Evolutionary conservation across 2,797 vertebrate species (phyloP).

Genomic region (Sebastes wilsoni): DNA sequence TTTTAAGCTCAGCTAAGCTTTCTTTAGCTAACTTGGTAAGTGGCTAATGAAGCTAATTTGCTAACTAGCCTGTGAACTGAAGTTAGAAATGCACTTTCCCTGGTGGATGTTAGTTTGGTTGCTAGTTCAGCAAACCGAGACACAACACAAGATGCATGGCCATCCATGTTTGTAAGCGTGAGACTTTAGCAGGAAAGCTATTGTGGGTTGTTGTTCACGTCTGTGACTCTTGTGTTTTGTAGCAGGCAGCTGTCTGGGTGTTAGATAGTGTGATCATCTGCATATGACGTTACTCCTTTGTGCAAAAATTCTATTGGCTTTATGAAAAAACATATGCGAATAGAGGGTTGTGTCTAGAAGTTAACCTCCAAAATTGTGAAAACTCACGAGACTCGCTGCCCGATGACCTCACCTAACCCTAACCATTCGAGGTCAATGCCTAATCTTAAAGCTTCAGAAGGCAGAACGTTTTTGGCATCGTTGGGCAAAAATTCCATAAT

Average conservation of each 20-base stretch:
- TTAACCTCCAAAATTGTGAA: no score
- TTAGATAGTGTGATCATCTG: neutral
- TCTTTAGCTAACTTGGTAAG: neutral
- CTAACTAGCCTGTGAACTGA: neutral
- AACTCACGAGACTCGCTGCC: no score
- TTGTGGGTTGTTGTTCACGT: neutral
- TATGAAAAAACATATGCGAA: neutral
- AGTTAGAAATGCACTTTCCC: neutral
- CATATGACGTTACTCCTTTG: neutral
- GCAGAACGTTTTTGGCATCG: no score
- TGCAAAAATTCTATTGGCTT: neutral
- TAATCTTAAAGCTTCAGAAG: no score
- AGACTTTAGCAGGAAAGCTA: neutral
- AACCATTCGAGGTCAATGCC: no score
- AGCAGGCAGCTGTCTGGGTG: neutral
- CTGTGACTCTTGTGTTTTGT: neutral
- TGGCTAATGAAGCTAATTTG: neutral
- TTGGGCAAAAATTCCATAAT: no score
- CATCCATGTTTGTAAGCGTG: neutral
- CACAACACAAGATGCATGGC: neutral
- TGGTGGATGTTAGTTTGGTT: neutral
- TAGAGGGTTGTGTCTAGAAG: no score
- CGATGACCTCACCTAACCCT: no score
- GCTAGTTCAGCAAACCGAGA: neutral
- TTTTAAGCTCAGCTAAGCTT: neutral